Evolutionary conservation across 64 coral and sea anemone genomes (phyloP), one percentile per base, ranked within the genome.

Genomic region (Stichodactyla helianthus): DNA sequence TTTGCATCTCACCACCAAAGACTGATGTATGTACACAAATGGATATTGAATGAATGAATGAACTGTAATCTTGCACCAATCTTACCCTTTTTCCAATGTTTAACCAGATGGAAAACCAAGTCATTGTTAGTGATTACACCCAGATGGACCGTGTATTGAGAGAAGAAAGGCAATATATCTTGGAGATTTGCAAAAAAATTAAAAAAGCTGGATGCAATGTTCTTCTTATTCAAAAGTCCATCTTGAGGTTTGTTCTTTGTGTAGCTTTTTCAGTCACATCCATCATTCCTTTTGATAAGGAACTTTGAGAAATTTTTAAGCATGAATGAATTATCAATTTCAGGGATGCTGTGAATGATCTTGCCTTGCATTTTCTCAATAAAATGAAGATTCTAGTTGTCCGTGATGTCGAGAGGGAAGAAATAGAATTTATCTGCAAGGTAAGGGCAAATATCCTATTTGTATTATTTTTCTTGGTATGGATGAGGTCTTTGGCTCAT

Each of bases 341-440:
- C 85, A 98, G 95, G 82, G 95, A 98, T 94, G 95, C 95, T 71
- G 88, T 98, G 7, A 98, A 94, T 94, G 95, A 98, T 51, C 91
- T 98, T 70, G 95, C 95, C 2, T 71, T 98, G 68, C 95, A 98
- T 64, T 98, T 98, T 89, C 88, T 98, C 19, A 89, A 89, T 83
- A 98, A 98, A 92, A 98, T 98, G 95, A 98, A 98, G 82, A 98
- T 98, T 52, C 88, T 98, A 60, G 95, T 98, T 90, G 89, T 98
- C 10, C 90, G 95, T 51, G 95, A 98, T 79, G 94, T 98, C 59
- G 95, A 98, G 59, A 89, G 95, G 65, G 93, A 98, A 86, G 95
- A 98, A 89, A 92, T 98, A 10, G 95, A 98, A 70, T 98, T 98
- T 84, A 98, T 98, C 65, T 98, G 95, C 87, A 98, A 98, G 93